A percentile compares a stretch with the other conserved stretches of the same genome.
phyloP scores from a whole-genome alignment of 1,140 invertebrate genomes.

The Ceratina calcarata region DNA sequence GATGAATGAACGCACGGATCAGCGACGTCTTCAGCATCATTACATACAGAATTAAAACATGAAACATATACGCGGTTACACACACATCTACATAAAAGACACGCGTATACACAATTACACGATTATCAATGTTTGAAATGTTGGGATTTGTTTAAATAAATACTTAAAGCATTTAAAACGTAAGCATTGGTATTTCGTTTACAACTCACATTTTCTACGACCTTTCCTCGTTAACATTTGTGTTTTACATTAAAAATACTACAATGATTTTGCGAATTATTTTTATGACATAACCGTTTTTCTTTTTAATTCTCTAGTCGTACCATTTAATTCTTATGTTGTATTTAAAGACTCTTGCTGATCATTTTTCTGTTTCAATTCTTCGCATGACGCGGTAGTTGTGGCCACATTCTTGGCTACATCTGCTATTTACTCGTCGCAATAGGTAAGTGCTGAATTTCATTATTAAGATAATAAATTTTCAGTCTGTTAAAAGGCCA shows the following conservation, averaged over 20 bases:
- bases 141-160: slow-evolving; percentile 79
- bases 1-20: slow-evolving; percentile 25
- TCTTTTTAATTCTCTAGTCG: not conserved
- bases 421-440: no score
- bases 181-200: slow-evolving; percentile 41
- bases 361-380: not conserved
- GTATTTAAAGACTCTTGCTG: not conserved
- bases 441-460: slow-evolving; percentile 7
- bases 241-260: not conserved
- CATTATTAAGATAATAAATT: no score
- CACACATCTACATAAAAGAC: slow-evolving; percentile 13
- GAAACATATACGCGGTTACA: slow-evolving; percentile 1
- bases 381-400: not conserved
- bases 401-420: no score
- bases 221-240: not conserved
- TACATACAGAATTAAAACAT: slow-evolving; percentile 1
- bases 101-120: slow-evolving; percentile 39
- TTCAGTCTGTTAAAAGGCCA: no score
- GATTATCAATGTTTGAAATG: slow-evolving; percentile 78
- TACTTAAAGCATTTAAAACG: slow-evolving; percentile 75
- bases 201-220: not conserved
- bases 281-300: no score
- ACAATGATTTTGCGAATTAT: not conserved
- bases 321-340: not conserved
- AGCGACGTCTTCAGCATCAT: slow-evolving; percentile 3